Conservation (phyloP, 1,140 invertebrate species). For the Lordiphosa collinella region DNA sequence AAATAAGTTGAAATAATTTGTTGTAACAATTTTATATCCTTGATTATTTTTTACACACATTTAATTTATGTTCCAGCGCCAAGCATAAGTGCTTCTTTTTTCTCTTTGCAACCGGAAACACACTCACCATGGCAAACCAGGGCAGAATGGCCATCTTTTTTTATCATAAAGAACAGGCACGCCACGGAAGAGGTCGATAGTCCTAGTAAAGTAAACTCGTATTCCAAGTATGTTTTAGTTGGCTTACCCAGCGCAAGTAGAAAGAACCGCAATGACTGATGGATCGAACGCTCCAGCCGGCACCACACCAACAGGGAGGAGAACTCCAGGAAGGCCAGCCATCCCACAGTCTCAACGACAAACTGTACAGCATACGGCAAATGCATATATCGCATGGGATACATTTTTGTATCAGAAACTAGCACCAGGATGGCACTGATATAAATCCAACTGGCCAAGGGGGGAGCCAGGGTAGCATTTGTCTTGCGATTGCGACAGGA, state of each 20-base stretch:
- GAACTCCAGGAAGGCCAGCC: slow-evolving; percentile 15
- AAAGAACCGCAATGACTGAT: background rate
- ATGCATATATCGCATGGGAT: slow-evolving; percentile 4
- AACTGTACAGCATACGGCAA: slow-evolving; percentile 26
- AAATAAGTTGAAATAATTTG: no score
- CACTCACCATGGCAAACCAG: no score
- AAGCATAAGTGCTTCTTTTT: no score
- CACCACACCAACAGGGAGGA: slow-evolving; percentile 14
- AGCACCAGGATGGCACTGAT: background rate
- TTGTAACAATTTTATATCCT: no score
- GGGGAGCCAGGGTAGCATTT: slow-evolving; percentile 25
- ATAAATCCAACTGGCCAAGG: slow-evolving; percentile 14
- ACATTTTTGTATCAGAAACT: background rate
- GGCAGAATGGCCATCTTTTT: background rate
- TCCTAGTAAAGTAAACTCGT: slow-evolving; percentile 3
- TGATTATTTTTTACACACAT: no score
- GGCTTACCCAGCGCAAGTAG: background rate
- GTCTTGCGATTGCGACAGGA: background rate
- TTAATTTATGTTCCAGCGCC: no score
- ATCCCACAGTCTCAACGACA: slow-evolving; percentile 6
- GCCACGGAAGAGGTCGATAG: slow-evolving; percentile 4
- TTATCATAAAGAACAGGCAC: background rate
- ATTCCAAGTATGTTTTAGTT: background rate
- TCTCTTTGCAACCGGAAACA: no score
- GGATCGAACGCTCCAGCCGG: slow-evolving; percentile 4